Evolutionary conservation across 53 echinoderm and acorn worm species (phyloP), one percentile per base, ranked within the genome.

Genomic region (Luidia sarsii): DNA sequence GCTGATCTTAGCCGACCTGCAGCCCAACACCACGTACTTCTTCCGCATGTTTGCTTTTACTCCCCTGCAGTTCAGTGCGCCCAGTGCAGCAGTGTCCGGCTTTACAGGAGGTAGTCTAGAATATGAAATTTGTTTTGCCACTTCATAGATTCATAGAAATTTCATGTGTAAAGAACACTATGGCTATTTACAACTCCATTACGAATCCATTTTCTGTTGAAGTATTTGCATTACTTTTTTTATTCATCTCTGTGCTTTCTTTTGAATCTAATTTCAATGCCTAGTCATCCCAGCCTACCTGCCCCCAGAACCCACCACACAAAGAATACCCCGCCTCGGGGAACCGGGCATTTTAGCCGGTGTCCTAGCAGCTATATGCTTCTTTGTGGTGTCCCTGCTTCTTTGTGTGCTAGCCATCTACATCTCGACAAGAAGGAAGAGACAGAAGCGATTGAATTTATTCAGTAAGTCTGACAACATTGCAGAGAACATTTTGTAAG

Each of bases 21-120:
- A 73, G 30, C 65, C 82, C 2, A 86, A 93, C 63, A 93, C 87
- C 3, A 83, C 90, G 0, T 97, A 97, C 65, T 48, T 77, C 38
- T 97, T 97, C 62, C 68, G 97, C 7, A 75, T 97, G 89, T 83
- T 94, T 82, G 93, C 97, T 0, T 93, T 97, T 61, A 89, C 89
- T 1, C 71, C 84, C 6, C 52, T 80, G 16, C 70, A 89, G 35
- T 94, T 87, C 75, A 96, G 97, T 67, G 69, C 80, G 8, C 97
- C 91, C 1, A 97, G 97, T 37, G 20, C 46, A 16, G 55, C 64
- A 10, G 93, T 97, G 4, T 70, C 39, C n/a, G 97, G 90, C 1
- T 83, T 89, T 38, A 97, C 93, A 0, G 79, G 97, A 80, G 91
- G 93, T 93, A 86, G n/a, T n/a, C n/a, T n/a, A n/a, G n/a, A n/a